A percentile compares a stretch with the other conserved stretches of the same genome.
phyloP scores from a whole-genome alignment of 1,140 invertebrate genomes.

The Oryzaephilus surinamensis region DNA sequence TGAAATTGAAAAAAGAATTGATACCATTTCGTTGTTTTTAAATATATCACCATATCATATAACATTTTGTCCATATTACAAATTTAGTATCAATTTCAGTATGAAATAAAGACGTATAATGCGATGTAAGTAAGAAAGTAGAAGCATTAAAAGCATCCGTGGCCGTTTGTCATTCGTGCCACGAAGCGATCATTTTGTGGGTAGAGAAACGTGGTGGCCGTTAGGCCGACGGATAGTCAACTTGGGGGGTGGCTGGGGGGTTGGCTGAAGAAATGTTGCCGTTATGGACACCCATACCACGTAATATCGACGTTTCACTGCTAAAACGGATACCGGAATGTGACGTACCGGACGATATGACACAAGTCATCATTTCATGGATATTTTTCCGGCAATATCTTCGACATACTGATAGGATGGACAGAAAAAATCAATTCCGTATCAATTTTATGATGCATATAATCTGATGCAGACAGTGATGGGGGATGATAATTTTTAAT shows the following conservation, averaged over 20 bases:
- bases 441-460: no score
- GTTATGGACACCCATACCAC: conserved; percentile 3
- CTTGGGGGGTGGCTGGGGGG: conserved; percentile 6
- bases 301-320: background rate
- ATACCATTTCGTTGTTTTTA: no score
- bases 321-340: conserved; percentile 9
- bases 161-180: conserved; percentile 25
- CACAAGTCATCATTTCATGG: conserved; percentile 20
- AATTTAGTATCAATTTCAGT: no score
- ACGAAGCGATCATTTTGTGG: conserved; percentile 28
- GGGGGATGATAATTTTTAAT: no score
- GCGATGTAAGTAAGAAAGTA: conserved; percentile 11
- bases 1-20: no score
- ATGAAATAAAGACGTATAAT: no score
- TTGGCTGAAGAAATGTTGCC: conserved; percentile 1
- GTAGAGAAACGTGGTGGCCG: conserved; percentile 24
- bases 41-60: no score
- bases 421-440: no score
- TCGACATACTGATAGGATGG: no score
- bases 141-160: conserved; percentile 24
- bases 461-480: no score
- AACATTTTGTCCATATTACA: no score
- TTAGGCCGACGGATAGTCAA: conserved; percentile 4
- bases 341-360: conserved; percentile 25
- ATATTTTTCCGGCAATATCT: conserved; percentile 16